These are phyloP conservation scores for Micrasema longulum DNA, from an alignment of 1,140 invertebrate genomes.

Conservation along the genomic window DNA sequence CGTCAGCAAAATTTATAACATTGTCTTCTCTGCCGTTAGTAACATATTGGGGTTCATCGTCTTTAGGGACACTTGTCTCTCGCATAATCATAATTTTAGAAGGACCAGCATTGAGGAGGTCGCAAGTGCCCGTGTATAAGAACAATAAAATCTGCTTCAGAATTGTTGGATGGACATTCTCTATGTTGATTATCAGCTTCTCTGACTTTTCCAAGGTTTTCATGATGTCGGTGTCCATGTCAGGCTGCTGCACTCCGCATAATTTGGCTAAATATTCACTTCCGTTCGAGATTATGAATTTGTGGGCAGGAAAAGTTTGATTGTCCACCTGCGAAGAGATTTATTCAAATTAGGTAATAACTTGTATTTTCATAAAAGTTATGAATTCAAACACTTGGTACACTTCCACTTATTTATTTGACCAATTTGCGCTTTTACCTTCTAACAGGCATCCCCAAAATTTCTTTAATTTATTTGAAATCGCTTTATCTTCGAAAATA, in stretches of 20 bases:
- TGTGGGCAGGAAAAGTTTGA: constrained; percentile 72
- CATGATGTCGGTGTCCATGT: constrained; percentile 31
- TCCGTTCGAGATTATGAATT: constrained; percentile 76
- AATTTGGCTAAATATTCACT: constrained; percentile 67
- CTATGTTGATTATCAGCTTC: constrained; percentile 61
- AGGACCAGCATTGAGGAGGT: constrained; percentile 69
- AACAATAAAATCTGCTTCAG: constrained; percentile 75
- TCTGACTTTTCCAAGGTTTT: constrained; percentile 49
- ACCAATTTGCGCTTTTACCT: too few relatives aligned
- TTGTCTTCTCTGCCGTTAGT: neutral
- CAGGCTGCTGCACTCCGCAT: constrained; percentile 57
- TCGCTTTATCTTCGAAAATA: too few relatives aligned
- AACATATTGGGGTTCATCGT: constrained; percentile 5
- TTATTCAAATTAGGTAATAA: too few relatives aligned
- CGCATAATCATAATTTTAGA: constrained; percentile 62
- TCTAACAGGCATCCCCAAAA: too few relatives aligned
- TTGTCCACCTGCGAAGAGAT: constrained; percentile 63
- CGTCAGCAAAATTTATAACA: constrained; percentile 1
- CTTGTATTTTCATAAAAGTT: too few relatives aligned
- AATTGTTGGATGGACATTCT: constrained; percentile 70
- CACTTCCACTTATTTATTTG: too few relatives aligned
- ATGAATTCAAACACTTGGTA: too few relatives aligned
- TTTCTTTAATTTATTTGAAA: too few relatives aligned
- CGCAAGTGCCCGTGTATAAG: constrained; percentile 77
- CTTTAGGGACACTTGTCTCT: constrained; percentile 51